Conservation (phyloP, 2,113 vertebrate species). For the Lepidothrix coronata region DNA sequence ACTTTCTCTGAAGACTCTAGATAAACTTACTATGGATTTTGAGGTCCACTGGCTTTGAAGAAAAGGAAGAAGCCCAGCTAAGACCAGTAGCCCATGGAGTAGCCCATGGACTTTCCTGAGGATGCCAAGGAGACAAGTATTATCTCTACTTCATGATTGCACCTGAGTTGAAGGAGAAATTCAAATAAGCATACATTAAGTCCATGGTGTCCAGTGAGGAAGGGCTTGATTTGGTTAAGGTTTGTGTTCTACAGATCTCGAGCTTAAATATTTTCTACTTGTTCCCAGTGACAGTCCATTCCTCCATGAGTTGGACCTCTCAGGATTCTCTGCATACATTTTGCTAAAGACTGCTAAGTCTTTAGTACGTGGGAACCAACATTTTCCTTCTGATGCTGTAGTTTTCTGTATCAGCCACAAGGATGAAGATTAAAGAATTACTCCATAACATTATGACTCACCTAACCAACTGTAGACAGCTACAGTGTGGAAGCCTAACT, state of each 20-base stretch:
- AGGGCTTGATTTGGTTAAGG: not conserved
- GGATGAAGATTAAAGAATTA: not conserved
- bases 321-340: not conserved
- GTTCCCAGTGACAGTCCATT: not conserved
- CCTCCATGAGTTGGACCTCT: not conserved
- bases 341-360: not conserved
- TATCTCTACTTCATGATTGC: not conserved
- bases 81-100: not conserved
- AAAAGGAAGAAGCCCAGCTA: not conserved
- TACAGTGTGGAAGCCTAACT: not conserved
- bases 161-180: not conserved
- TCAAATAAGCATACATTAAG: not conserved
- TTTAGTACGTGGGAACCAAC: not conserved
- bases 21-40: not conserved
- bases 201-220: not conserved
- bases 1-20: not conserved
- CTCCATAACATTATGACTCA: not conserved
- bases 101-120: not conserved
- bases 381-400: conserved; percentile 12
- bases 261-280: not conserved
- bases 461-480: not conserved
- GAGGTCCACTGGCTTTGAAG: not conserved
- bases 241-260: not conserved
- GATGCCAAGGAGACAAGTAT: not conserved
- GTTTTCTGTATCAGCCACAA: conserved; percentile 21